These are phyloP conservation scores for Nasonia giraulti DNA, from an alignment of 1,140 invertebrate genomes.

Conservation along the genomic window DNA sequence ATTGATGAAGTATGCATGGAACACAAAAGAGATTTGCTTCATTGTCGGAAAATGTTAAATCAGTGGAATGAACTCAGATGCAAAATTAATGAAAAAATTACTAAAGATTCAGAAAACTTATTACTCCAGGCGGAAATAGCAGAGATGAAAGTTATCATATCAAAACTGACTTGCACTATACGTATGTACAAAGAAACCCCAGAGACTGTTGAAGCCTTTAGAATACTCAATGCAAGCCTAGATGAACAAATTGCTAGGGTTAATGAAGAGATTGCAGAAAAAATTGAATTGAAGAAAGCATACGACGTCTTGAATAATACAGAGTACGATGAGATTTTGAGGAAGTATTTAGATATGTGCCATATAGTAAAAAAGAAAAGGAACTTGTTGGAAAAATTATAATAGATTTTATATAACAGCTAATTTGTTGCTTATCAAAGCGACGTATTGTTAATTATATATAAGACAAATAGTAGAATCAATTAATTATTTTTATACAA, in stretches of 20 bases:
- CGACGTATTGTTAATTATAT: constrained; percentile 11
- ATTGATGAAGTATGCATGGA: constrained; percentile 61
- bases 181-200: constrained; percentile 66
- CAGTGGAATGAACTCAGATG: constrained; percentile 62
- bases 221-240: constrained; percentile 55
- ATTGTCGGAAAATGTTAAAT: constrained; percentile 53
- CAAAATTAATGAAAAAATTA: constrained; percentile 55
- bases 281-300: constrained; percentile 57
- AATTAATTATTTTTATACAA: constrained; percentile 4
- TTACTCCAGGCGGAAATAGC: constrained; percentile 60
- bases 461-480: neutral
- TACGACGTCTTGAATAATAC: constrained; percentile 60
- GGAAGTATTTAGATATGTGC: constrained; percentile 61
- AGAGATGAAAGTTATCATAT: constrained; percentile 61
- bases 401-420: constrained; percentile 12
- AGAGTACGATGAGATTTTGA: constrained; percentile 63
- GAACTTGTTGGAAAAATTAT: constrained; percentile 60
- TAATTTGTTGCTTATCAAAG: neutral
- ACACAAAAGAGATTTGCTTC: constrained; percentile 57
- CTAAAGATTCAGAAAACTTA: constrained; percentile 57
- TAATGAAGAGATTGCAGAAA: constrained; percentile 58
- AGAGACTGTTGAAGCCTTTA: constrained; percentile 61
- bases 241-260: constrained; percentile 57
- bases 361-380: constrained; percentile 63
- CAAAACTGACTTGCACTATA: constrained; percentile 59